Conservation (phyloP, 1,140 invertebrate species). For the Musca domestica region DNA sequence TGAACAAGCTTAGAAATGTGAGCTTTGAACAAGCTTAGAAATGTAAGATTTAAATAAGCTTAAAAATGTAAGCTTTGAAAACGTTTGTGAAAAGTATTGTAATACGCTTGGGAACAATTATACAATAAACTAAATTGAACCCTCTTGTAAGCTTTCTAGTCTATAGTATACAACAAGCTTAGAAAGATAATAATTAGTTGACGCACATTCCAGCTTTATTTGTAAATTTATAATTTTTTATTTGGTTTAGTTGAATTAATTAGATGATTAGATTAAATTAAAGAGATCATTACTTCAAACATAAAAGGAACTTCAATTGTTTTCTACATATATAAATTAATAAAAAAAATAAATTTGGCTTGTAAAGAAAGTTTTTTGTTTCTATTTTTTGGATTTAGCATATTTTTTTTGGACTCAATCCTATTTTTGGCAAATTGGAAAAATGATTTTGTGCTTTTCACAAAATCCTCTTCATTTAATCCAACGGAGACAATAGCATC, state of each 20-base stretch:
- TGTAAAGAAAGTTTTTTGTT: not conserved
- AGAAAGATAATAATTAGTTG: conserved; percentile 11
- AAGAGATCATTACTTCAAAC: too few species aligned
- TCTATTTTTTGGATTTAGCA: not conserved
- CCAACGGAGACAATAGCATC: conserved; percentile 5
- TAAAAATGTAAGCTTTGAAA: conserved; percentile 17
- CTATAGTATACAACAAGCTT: conserved; percentile 12
- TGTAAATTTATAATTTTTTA: conserved; percentile 16
- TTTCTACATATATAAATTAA: too few species aligned
- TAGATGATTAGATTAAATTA: not conserved
- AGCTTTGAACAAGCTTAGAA: too few species aligned
- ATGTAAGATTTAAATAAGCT: too few species aligned
- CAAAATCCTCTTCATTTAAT: not conserved
- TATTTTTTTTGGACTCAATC: not conserved
- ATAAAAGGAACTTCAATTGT: too few species aligned
- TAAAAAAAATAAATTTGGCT: not conserved
- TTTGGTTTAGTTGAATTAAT: not conserved
- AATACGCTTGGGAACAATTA: conserved; percentile 17
- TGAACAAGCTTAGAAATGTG: too few species aligned
- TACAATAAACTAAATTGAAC: conserved; percentile 12
- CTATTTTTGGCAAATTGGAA: conserved; percentile 11
- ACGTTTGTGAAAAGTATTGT: conserved; percentile 16
- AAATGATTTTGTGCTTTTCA: conserved; percentile 4
- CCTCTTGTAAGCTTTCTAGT: not conserved
- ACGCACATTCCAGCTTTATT: too few species aligned